Evolutionary conservation across 1,140 invertebrate genomes (phyloP), one percentile per base, ranked within the genome.

Genomic region (Nephotettix cincticeps): DNA sequence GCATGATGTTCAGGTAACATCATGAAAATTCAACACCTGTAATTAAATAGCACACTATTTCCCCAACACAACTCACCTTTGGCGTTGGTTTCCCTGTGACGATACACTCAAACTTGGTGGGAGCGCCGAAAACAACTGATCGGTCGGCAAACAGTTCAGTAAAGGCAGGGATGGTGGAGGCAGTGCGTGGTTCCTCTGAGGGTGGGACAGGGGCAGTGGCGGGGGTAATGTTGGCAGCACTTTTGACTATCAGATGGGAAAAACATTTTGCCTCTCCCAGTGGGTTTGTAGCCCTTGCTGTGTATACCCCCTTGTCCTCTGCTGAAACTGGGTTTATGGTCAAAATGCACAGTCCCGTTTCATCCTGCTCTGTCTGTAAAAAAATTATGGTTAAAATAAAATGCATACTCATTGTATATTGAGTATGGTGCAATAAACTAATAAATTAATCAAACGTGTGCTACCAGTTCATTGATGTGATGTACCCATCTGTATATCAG

Each of bases 231-330:
- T 74, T 25, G 17, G 71, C 68, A 66, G 75, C 68, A 0, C 85
- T 82, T 79, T 90, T 90, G 0, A 93, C 89, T 47, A 90, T 91
- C 1, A 94, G 76, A 73, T 91, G 89, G 0, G 91, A 90, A 71
- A 93, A 92, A 75, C 91, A 91, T 77, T 93, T 92, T 0, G 90
- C 90, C 74, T 93, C 90, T n/a, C 92, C 92, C 23, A 84, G 81
- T 21, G 80, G 76, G 79, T 93, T 94, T 0, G 82, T 83, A 0
- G 92, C 92, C 77, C 90, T 90, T 0, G 89, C 89, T 0, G 89
- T 90, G 76, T 93, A 94, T 66, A 92, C 89, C 1, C 92, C 91
- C 76, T 89, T 88, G 76, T 93, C 89, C 61, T 88, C 84, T 1
- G 85, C 82, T 9, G 74, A 78, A 0, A 87, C 85, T 45, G 85